Base-by-base conservation (phyloP, 1,140 invertebrate genomes). In the Manduca sexta region DNA sequence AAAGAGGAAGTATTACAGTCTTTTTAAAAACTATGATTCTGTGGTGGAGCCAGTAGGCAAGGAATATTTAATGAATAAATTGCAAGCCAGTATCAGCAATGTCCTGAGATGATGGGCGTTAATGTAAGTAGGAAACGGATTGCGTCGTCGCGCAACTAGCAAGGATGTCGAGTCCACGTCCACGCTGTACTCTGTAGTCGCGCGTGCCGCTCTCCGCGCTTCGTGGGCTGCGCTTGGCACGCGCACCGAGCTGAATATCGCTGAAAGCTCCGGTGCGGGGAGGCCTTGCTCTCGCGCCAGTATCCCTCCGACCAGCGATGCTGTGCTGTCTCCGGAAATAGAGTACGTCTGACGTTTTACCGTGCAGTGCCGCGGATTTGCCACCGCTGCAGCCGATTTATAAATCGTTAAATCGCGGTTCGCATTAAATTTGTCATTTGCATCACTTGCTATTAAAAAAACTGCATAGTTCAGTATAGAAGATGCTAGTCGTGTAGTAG, bases 301-400 rank as follows among this genome's bases (percentile, higher is more conserved):
- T 87, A 86, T 71, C 75, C 74, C 73, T 86, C 77, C 84, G 85
- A 87, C 84, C 85, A 85, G 85, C 85, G 84, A 86, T 86, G 84
- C 85, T 79, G 78, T 81, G 83, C 84, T 87, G 84, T 87, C 85
- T 87, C 83, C 80, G 79, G 74, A 84, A 82, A 87, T 87, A 87
- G 78, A 85, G 86, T 87, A 75, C 78, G 77, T 73, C 53, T 67
- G 65, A 57, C 54, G 57, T 49, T 61, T 60, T 52, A 52, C 55
- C 68, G 59, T 68, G 57, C 60, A 63, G 57, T 67, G 55, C 59
- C 65, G 67, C 59, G 59, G 49, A 60, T 56, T 51, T 52, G 52
- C 47, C 45, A 45, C 57, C 56, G 56, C 50, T 56, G 55, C 52
- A 57, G 43, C 48, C 56, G 45, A 62, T 52, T 60, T 62, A 60